phyloP scores from a whole-genome alignment of 2,797 vertebrate genomes.

The Crocidura indochinensis region DNA sequence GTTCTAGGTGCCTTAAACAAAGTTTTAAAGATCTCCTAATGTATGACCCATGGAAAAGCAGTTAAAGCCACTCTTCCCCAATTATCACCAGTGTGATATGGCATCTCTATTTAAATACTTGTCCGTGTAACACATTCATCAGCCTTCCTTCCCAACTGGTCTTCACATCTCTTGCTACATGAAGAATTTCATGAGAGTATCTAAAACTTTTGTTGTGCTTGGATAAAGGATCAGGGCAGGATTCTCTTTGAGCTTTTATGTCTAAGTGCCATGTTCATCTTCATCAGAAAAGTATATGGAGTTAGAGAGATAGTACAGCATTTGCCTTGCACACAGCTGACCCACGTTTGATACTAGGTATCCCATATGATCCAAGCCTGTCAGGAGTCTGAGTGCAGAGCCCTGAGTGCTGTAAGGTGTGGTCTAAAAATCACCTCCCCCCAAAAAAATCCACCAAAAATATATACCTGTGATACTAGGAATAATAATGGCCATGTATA shows the following conservation, averaged over 20 bases:
- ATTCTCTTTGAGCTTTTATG: background rate
- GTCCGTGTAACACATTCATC: slow-evolving; percentile 42
- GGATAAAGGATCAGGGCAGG: background rate
- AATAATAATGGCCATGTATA: too few relatives aligned
- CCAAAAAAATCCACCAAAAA: too few relatives aligned
- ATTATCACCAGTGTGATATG: background rate
- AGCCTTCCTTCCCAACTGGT: slow-evolving; percentile 38
- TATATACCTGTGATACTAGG: too few relatives aligned
- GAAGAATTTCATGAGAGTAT: background rate
- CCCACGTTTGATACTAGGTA: too few relatives aligned
- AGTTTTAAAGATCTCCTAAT: slow-evolving; percentile 11
- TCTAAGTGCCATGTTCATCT: background rate
- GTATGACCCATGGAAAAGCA: background rate
- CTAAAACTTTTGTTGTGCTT: background rate
- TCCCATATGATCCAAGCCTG: too few relatives aligned
- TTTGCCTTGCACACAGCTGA: too few relatives aligned
- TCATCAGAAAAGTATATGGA: background rate
- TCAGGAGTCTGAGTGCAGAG: too few relatives aligned
- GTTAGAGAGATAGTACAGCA: too few relatives aligned
- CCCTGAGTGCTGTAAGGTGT: too few relatives aligned
- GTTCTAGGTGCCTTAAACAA: slow-evolving; percentile 5
- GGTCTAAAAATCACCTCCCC: too few relatives aligned
- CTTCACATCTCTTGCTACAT: background rate
- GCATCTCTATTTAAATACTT: slow-evolving; percentile 46
- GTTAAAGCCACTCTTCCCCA: slow-evolving; percentile 48